phyloP scores from a whole-genome alignment of 2,797 vertebrate genomes.

The Spondyliosoma cantharus region DNA sequence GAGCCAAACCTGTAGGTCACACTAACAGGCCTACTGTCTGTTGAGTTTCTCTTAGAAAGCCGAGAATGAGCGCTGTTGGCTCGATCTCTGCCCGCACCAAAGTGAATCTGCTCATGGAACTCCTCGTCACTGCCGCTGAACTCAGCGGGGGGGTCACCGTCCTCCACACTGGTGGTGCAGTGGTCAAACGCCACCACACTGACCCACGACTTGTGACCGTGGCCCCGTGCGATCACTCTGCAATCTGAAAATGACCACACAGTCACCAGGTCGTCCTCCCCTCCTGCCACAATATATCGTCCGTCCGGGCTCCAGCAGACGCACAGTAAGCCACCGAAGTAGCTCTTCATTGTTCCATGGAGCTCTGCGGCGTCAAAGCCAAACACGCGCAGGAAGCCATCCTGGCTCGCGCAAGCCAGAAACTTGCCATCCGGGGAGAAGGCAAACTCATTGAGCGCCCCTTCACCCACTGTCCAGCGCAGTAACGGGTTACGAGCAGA shows the following conservation, averaged over 20 bases:
- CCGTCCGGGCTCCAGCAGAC: slow-evolving; percentile 98
- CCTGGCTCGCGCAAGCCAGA: slow-evolving; percentile 96
- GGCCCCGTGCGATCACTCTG: slow-evolving; percentile 93
- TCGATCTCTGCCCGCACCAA: slow-evolving; percentile 83
- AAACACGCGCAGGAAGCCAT: slow-evolving; percentile 97
- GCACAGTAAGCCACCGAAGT: slow-evolving; percentile 95
- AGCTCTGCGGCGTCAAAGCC: slow-evolving; percentile 94
- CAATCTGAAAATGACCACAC: slow-evolving; percentile 97
- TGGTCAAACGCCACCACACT: slow-evolving; percentile 97
- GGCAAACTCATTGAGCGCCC: slow-evolving; percentile 95
- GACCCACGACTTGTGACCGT: slow-evolving; percentile 97
- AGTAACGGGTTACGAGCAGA: slow-evolving; percentile 94
- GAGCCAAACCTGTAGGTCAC: slow-evolving; percentile 95
- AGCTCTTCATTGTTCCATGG: slow-evolving; percentile 98
- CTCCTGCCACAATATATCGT: slow-evolving; percentile 96
- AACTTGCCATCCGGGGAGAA: slow-evolving; percentile 98
- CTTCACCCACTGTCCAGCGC: slow-evolving; percentile 96
- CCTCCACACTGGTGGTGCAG: slow-evolving; percentile 95
- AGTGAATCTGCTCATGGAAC: slow-evolving; percentile 92
- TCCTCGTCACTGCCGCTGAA: slow-evolving; percentile 97
- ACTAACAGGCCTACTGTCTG: slow-evolving; percentile 94
- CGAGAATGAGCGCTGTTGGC: slow-evolving; percentile 94
- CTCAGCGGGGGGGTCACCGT: slow-evolving; percentile 89
- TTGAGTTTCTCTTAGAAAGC: slow-evolving; percentile 97
- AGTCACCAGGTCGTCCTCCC: slow-evolving; percentile 96